Base-by-base conservation (phyloP, 2,797 vertebrate genomes). In the Ctenochaetus hawaiiensis region DNA sequence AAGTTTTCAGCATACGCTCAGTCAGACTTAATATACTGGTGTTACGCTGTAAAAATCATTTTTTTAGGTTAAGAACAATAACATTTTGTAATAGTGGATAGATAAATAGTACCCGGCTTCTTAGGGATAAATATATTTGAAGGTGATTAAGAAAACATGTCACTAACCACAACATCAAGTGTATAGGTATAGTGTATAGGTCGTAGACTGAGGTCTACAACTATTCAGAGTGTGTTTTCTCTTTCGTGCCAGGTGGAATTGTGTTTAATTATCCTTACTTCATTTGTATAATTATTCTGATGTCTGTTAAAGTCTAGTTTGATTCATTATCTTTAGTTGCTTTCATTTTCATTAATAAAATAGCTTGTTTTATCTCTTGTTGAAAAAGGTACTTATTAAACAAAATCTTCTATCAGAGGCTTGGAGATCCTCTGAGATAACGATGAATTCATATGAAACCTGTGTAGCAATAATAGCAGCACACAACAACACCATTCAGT, bases 1-100 rank as follows among this genome's bases (percentile, higher is more conserved):
- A 62, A 75, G 75, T 83, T 67, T 20, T 8, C 30, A 37, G n/a
- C 20, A 10, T 65, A 43, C 22, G 41, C 0, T 12, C 2, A 45
- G 26, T 2, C 52, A 6, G 20, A 14, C 22, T 51, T 2, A 30
- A 75, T 60, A 68, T 6, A 59, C 20, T 6, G 2, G 6, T 3
- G 8, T 8, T 43, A 14, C 20, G 43, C 14, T 6, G 9, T 18
- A 20, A 68, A 60, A 26, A 66, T 2, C 6, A 3, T 13, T 0
- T 41, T 10, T 53, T 8, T n/a, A 1, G 0, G 23, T 12, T 12
- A 11, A 52, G 6, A 18, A n/a, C 2, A 39, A 4, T 17, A 16
- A 12, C 1, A 37, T 45, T 1, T 37, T 41, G 22, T 6, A 22
- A 34, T 13, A n/a, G 4, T 20, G 3, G 17, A 1, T n/a, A 5